These are phyloP conservation scores for Entomobrya proxima DNA, from an alignment of 2,888 invertebrate species.

Conservation along the genomic window DNA sequence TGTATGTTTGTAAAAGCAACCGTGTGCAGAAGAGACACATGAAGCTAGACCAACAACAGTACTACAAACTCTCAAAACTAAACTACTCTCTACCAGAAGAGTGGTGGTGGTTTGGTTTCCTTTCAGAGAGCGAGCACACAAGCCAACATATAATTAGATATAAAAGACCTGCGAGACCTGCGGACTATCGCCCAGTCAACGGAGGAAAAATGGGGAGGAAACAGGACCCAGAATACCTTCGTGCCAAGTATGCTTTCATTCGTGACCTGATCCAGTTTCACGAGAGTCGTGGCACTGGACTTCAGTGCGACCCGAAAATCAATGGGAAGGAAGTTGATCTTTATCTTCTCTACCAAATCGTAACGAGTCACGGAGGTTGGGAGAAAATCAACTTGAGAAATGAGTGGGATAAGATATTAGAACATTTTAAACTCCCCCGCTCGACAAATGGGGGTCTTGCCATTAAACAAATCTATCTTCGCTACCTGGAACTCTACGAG, in stretches of 20 bases:
- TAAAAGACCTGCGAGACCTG: neutral
- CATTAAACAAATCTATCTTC: conserved; percentile 88
- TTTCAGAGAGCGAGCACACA: neutral
- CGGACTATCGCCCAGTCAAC: neutral
- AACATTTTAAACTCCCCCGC: conserved; percentile 86
- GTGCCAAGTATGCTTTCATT: conserved; percentile 83
- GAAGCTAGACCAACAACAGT: too few species aligned
- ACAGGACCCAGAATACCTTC: conserved; percentile 71
- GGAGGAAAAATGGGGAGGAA: conserved; percentile 58
- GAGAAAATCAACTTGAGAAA: conserved; percentile 94
- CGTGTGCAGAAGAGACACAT: too few species aligned
- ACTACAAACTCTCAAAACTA: too few species aligned
- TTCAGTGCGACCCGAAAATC: conserved; percentile 81
- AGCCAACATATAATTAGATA: too few species aligned
- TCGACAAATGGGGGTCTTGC: conserved; percentile 93
- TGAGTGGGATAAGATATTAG: conserved; percentile 90
- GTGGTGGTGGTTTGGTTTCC: too few species aligned
- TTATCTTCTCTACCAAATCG: conserved; percentile 92
- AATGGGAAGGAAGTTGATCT: conserved; percentile 95
- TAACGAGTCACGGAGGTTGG: conserved; percentile 95
- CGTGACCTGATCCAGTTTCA: conserved; percentile 93
- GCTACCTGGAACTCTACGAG: conserved; percentile 90
- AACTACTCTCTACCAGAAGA: too few species aligned
- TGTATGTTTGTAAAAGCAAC: too few species aligned
- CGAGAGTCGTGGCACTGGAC: conserved; percentile 84